Evolutionary conservation across 2,113 vertebrate genomes (phyloP), one percentile per base, ranked within the genome.

Genomic region (Lepisosteus osseus): DNA sequence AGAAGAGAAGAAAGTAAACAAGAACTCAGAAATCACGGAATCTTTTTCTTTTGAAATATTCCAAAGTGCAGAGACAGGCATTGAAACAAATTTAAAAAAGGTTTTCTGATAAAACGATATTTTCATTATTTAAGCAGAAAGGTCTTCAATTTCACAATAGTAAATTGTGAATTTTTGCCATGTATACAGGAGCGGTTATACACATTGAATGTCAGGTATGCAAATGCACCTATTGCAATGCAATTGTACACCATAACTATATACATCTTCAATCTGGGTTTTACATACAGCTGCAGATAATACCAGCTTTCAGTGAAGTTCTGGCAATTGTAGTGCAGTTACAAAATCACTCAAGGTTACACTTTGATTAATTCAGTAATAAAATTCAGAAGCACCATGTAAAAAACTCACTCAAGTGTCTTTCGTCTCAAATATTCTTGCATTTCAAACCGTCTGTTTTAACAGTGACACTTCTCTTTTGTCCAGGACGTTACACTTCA

Each of bases 291-390:
- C 62, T 71, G 17, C 41, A 61, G 15, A 69, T 65, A 64, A 64
- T 65, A 29, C 15, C 68, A 57, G 62, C 69, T 14, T 15, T 40
- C 56, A 57, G 15, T 41, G 67, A 64, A 65, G 47, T 47, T 14
- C 67, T 74, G 59, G 54, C 59, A 63, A 63, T 63, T 54, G 54
- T 61, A 51, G 44, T 56, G 68, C 68, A 71, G 68, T 73, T 77
- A 73, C 15, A 69, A 8, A 62, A 74, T 74, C 17, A 73, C 42
- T 72, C 70, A 73, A 74, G 69, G 55, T 69, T 70, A 72, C 71
- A 44, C 55, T 65, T 72, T 45, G 44, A 29, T 66, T 70, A 61
- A 79, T 76, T 62, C 41, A 45, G 61, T 64, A 62, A 75, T 75
- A 65, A 72, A 54, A 72, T 44, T 8, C n/a, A 40, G 45, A 42